Base-by-base conservation (phyloP, 2,888 invertebrate genomes). In the Folsomia candida region DNA sequence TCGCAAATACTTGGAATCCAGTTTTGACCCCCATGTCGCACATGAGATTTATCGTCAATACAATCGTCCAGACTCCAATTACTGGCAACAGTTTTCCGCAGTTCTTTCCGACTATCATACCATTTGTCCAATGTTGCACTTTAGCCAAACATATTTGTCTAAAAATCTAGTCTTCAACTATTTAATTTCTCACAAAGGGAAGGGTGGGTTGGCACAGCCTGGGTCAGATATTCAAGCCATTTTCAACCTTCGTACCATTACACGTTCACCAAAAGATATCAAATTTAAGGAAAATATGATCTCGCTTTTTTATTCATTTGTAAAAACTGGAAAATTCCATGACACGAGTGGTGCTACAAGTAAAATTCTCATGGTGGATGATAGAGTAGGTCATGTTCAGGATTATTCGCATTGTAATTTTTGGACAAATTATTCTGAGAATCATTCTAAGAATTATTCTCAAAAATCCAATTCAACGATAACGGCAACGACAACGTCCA, bases 101-200 rank as follows among this genome's bases (percentile, higher is more conserved):
- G 87, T 93, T 86, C 89, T 92, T 27, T 90, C 92, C 0, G 90
- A 92, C 77, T 88, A 93, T 26, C 88, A 92, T 67, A 91, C 90
- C 1, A 86, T 91, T 61, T 94, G 93, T 81, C 93, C 94, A 1
- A 83, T 93, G 68, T 59, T 87, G 87, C 14, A 86, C 91, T 65
- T 88, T 90, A 14, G 70, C 58, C 25, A 51, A 60, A 28, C 47
- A 68, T 57, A 73, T 73, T 27, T 62, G 64, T 25, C 67, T 68
- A 51, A 61, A 37, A 20, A 37, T 51, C 1, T 54, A n/a, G 88
- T 89, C 62, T 89, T 91, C 3, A 87, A 92, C 84, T 92, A 92
- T 82, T 88, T 92, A 24, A 90, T 89, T 11, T 87, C 87, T 9
- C 90, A 91, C 27, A 59, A 66, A 54, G 70, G 68, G 61, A 47